Evolutionary conservation across 2,797 vertebrate genomes (phyloP).

Genomic region (Sardinella longiceps): DNA sequence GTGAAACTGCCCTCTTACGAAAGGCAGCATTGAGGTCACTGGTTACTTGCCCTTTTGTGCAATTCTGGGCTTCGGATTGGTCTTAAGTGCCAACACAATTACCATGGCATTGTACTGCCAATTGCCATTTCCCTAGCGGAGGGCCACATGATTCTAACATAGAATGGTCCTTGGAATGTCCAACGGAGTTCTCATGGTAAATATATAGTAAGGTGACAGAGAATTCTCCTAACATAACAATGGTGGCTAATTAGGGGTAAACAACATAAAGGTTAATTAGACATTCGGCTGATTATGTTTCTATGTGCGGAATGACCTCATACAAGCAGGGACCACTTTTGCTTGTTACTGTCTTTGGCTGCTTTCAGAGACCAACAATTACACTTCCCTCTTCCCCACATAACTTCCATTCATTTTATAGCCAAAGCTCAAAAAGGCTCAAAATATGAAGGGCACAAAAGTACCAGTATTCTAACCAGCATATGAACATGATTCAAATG

Average conservation of each 20-base stretch:
- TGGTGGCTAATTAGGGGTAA: neutral
- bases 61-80: neutral
- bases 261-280: neutral
- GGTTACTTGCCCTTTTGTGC: neutral
- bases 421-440: neutral
- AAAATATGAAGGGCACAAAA: neutral
- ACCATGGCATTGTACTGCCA: neutral
- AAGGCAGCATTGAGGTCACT: neutral
- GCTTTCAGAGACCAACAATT: conserved; percentile 13
- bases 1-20: neutral
- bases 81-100: neutral
- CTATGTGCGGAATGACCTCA: neutral
- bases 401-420: neutral
- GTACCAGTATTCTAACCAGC: neutral
- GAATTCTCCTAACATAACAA: too few species aligned
- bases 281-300: neutral
- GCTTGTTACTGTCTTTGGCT: neutral
- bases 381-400: neutral
- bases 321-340: neutral
- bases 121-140: neutral
- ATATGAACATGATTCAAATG: conserved; percentile 13
- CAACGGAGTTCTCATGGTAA: neutral
- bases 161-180: neutral
- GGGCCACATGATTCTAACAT: neutral
- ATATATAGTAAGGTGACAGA: neutral